Evolutionary conservation across 2,113 vertebrate genomes (phyloP).

Genomic region (Notiomystis cincta): DNA sequence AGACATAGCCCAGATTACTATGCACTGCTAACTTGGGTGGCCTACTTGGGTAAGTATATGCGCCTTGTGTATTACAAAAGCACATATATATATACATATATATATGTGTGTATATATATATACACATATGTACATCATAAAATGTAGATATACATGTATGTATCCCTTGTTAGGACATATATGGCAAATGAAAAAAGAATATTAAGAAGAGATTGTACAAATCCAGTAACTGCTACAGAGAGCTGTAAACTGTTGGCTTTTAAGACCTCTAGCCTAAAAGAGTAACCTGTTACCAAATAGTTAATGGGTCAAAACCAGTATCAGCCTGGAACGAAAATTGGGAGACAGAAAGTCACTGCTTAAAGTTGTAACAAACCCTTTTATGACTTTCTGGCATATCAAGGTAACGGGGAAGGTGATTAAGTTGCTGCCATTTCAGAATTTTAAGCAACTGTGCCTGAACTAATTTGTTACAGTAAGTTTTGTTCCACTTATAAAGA

Average conservation of each 20-base stretch:
- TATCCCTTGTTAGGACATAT: not conserved
- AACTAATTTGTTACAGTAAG: not conserved
- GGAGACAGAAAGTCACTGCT: not conserved
- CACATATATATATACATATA: too few relatives aligned
- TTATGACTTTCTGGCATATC: not conserved
- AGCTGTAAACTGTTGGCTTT: not conserved
- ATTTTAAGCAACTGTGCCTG: not conserved
- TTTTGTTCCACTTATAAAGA: not conserved
- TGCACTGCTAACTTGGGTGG: not conserved
- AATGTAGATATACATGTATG: not conserved
- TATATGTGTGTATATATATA: not conserved
- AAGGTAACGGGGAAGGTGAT: not conserved
- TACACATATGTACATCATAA: not conserved
- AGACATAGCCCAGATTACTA: not conserved
- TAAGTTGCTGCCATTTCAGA: not conserved
- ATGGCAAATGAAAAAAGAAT: not conserved
- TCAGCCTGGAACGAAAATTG: not conserved
- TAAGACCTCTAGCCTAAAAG: not conserved
- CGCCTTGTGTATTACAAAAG: not conserved
- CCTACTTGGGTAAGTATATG: not conserved
- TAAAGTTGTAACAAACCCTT: not conserved
- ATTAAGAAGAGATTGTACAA: not conserved
- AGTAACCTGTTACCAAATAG: not conserved
- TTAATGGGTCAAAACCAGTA: not conserved
- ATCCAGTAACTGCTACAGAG: not conserved